A percentile compares a stretch with the other conserved stretches of the same genome.
These are phyloP conservation scores for Acholoe squamosa DNA, from an alignment of 2,888 invertebrate genomes.

Conservation along the genomic window DNA sequence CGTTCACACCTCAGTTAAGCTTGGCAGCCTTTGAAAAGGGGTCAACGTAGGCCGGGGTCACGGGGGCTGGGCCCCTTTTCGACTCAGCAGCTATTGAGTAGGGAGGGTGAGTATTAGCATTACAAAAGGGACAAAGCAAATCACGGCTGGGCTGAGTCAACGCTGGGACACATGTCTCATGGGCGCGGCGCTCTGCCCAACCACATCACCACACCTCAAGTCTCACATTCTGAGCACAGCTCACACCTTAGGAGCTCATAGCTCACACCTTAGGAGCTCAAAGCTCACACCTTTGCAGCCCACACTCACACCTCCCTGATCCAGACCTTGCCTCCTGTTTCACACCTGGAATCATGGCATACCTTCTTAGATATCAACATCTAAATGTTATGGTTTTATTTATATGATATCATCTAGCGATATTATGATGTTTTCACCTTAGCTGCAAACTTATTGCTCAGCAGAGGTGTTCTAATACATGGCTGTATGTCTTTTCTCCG, in stretches of 20 bases:
- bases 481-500: too few relatives aligned
- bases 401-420: too few relatives aligned
- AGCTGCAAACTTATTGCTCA: too few relatives aligned
- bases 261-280: too few relatives aligned
- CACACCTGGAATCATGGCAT: too few relatives aligned
- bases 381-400: too few relatives aligned
- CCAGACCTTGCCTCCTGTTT: too few relatives aligned
- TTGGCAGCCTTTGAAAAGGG: slow-evolving; percentile 36
- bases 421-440: too few relatives aligned
- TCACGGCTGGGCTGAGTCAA: slow-evolving; percentile 40
- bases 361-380: too few relatives aligned
- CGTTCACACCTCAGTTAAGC: slow-evolving; percentile 19
- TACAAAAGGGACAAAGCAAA: slow-evolving; percentile 58
- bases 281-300: too few relatives aligned
- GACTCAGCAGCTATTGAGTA: slow-evolving; percentile 2
- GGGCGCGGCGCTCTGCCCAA: not conserved
- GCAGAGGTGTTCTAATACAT: too few relatives aligned
- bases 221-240: not conserved
- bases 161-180: not conserved
- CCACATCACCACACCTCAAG: not conserved
- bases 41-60: not conserved
- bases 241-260: not conserved
- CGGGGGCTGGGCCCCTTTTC: not conserved
- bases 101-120: slow-evolving; percentile 24
- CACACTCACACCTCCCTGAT: too few relatives aligned